These are phyloP conservation scores for Agrotis ipsilon DNA, from an alignment of 2,888 invertebrate genomes.

Conservation along the genomic window DNA sequence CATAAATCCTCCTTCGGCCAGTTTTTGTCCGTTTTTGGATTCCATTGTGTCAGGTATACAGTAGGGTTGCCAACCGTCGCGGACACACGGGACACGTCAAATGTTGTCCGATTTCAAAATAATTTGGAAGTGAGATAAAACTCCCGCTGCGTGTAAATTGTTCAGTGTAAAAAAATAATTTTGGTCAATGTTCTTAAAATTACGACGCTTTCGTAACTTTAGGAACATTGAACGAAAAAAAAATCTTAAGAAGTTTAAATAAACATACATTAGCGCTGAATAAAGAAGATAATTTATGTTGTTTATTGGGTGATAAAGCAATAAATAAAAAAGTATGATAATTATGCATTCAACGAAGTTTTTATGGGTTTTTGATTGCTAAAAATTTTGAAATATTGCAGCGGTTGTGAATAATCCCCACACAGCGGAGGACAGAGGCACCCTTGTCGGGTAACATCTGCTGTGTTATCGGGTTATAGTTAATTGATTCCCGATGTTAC, in stretches of 20 bases:
- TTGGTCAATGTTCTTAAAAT: constrained; percentile 4
- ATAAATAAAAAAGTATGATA: constrained; percentile 20
- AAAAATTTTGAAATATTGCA: constrained; percentile 2
- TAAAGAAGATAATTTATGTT: constrained; percentile 26
- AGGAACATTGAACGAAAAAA: too few species aligned
- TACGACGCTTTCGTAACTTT: too few species aligned
- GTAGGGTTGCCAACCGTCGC: constrained; percentile 65
- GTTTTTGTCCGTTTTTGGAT: constrained; percentile 84
- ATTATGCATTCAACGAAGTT: constrained; percentile 25
- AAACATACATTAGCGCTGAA: constrained; percentile 15
- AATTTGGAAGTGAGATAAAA: constrained; percentile 49
- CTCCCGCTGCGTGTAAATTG: constrained; percentile 59
- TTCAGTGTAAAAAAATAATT: constrained; percentile 23
- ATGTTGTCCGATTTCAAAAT: constrained; percentile 53
- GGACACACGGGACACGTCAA: constrained; percentile 48
- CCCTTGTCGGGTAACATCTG: constrained; percentile 68
- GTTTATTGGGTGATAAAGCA: constrained; percentile 35
- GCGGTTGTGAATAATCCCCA: constrained; percentile 23
- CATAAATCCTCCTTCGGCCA: constrained; percentile 78
- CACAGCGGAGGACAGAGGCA: constrained; percentile 34
- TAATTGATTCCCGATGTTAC: constrained; percentile 75
- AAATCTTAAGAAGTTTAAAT: constrained; percentile 16
- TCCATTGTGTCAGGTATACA: constrained; percentile 82
- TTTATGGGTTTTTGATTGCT: constrained; percentile 37
- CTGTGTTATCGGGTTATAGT: constrained; percentile 63